Evolutionary conservation across 1,140 invertebrate genomes (phyloP), one percentile per base, ranked within the genome.

Genomic region (Gryllus bimaculatus): DNA sequence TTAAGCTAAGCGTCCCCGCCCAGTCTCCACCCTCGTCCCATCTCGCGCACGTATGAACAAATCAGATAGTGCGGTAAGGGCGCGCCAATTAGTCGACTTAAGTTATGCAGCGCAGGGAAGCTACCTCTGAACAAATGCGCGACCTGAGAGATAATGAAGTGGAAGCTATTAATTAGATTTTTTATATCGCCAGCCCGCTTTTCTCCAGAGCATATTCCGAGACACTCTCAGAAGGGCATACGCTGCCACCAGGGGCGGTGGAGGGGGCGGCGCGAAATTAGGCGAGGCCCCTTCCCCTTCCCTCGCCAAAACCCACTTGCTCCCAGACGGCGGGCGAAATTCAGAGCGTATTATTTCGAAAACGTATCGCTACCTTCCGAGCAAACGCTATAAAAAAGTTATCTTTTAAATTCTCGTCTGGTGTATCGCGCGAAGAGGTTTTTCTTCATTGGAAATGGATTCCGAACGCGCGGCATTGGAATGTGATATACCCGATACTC

Each of bases 381-480:
- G 54, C 54, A 13, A 13, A 66, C 54, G 54, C 18, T 66, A 18
- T 66, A 66, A 66, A 66, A 18, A 66, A 7, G 49, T 8, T 66
- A 66, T 66, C 54, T 66, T 66, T 66, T 66, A 66, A 66, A 66
- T 66, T 66, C 54, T 13, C 54, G 54, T 66, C 54, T 18, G n/a
- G 54, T 13, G 54, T 66, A 66, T 66, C 18, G 54, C 2, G n/a
- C n/a, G n/a, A n/a, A n/a, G 54, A 39, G 5, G 54, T 1, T 66
- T 66, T 66, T 66, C 54, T 66, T 66, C 54, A 66, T 66, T 66
- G 54, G 54, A 66, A 66, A 66, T 66, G 54, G 54, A 66, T 66
- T 7, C 18, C n/a, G n/a, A 66, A 66, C 18, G 54, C 54, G 10
- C 54, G n/a, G 10, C 10, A 3, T 7, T 66, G 54, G 54, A n/a